phyloP scores from a whole-genome alignment of 2,113 vertebrate genomes.

The Passer montanus region DNA sequence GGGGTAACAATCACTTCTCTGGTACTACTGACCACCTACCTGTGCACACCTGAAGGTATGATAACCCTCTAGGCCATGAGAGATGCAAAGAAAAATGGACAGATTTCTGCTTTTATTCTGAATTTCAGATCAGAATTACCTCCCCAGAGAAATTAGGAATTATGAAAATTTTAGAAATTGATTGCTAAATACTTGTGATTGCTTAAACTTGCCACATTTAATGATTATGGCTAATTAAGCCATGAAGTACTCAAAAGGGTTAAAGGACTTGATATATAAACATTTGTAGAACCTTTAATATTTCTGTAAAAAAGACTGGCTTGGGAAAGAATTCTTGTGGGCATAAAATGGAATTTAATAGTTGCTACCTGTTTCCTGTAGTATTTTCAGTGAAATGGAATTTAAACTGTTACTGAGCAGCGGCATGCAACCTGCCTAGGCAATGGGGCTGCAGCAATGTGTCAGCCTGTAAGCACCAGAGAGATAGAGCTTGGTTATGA shows the following conservation, averaged over 20 bases:
- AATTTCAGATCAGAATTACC: background rate
- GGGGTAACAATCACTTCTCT: background rate
- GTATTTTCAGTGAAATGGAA: background rate
- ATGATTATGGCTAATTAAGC: background rate
- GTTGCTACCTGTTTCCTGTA: background rate
- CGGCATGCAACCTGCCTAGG: background rate
- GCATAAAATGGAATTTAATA: background rate
- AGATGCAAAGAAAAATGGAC: background rate
- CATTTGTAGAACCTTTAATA: background rate
- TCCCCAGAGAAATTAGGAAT: background rate
- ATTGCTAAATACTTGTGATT: background rate
- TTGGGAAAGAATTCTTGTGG: background rate
- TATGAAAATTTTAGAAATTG: background rate
- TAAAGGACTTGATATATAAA: background rate
- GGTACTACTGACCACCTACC: background rate
- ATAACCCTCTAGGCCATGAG: background rate
- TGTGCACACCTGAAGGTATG: background rate
- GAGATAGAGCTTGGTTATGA: background rate
- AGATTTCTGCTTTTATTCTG: background rate
- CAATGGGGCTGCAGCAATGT: background rate
- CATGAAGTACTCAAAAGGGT: background rate
- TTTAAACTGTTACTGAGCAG: background rate
- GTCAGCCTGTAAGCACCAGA: background rate
- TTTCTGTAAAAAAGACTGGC: background rate
- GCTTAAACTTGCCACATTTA: background rate